Evolutionary conservation across 2,888 invertebrate genomes (phyloP), one percentile per base, ranked within the genome.

Genomic region (Pristionchus entomophagus): DNA sequence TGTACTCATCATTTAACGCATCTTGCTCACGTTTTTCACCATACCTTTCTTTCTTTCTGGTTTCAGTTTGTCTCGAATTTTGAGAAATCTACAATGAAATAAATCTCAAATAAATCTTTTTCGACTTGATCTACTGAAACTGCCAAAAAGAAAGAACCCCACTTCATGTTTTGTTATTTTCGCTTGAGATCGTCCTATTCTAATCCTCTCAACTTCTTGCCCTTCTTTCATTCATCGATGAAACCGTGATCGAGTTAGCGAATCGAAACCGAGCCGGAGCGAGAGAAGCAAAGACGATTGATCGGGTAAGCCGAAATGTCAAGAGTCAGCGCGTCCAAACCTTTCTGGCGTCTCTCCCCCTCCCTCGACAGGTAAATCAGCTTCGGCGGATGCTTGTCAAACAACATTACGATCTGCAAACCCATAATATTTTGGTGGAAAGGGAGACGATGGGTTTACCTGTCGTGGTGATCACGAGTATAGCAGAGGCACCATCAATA

Each of bases 341-440:
- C 73, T 12, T 73, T 45, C 2, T 41, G 38, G 6, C 73, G 41
- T 41, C 41, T 22, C 73, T 38, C 41, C 45, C 3, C 73, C 3
- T 73, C 73, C 45, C 73, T 73, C 53, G 56, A 56, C 38, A 82
- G 35, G 41, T 82, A 82, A 41, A 82, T 51, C 38, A 82, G 82
- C 59, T 82, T 82, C 38, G 56, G 49, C 1, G 19, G 53, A 32
- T 59, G 82, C 49, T 82, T 82, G 22, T 26, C 56, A 51, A 82
- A 82, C 26, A 82, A n/a, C 78, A 78, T 78, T 78, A 2, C 14
- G 22, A 4, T 35, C 78, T 78, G 73, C 41, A 73, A 73, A 19
- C n/a, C 35, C 41, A 73, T 73, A 10, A 35, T 17, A 65, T 65
- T 65, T 22, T 29, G 35, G 32, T 17, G 32, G 45, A 45, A 45